phyloP scores from a whole-genome alignment of 1,140 invertebrate genomes.

The Sipha flava region DNA sequence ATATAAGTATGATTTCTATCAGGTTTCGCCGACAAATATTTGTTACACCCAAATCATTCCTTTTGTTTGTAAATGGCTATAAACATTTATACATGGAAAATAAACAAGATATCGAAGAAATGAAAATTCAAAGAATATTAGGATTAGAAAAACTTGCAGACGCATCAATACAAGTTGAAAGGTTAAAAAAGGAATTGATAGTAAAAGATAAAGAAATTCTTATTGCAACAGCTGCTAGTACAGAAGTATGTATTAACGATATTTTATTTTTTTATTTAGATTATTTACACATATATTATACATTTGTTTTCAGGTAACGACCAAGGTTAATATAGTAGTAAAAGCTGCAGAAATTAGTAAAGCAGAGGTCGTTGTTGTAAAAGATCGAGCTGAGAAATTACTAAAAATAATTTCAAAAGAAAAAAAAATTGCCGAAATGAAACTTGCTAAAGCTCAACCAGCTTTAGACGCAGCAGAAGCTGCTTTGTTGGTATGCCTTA shows the following conservation, averaged over 20 bases:
- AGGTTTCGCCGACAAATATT: slow-evolving; percentile 85
- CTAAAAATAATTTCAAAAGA: slow-evolving; percentile 85
- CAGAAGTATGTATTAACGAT: slow-evolving; percentile 48
- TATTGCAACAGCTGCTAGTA: slow-evolving; percentile 78
- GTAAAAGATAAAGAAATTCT: slow-evolving; percentile 89
- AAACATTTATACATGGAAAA: slow-evolving; percentile 87
- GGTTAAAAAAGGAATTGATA: slow-evolving; percentile 82
- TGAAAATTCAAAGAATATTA: slow-evolving; percentile 85
- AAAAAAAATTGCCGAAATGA: slow-evolving; percentile 83
- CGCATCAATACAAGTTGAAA: slow-evolving; percentile 82
- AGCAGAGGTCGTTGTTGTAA: slow-evolving; percentile 74
- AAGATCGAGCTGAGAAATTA: slow-evolving; percentile 86
- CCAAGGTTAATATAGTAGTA: slow-evolving; percentile 83
- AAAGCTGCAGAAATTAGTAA: slow-evolving; percentile 91
- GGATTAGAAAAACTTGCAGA: slow-evolving; percentile 83
- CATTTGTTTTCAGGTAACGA: slow-evolving; percentile 49
- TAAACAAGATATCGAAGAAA: slow-evolving; percentile 77
- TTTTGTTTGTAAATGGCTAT: slow-evolving; percentile 91
- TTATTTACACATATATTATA: not conserved
- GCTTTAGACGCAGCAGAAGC: slow-evolving; percentile 89
- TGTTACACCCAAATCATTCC: slow-evolving; percentile 95
- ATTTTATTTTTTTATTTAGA: not conserved
- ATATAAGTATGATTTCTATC: slow-evolving; percentile 20
- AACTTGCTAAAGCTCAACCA: slow-evolving; percentile 82
- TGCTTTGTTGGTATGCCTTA: slow-evolving; percentile 54